Evolutionary conservation across 2,113 vertebrate genomes (phyloP), one percentile per base, ranked within the genome.

Genomic region (Phalacrocorax pelagicus): DNA sequence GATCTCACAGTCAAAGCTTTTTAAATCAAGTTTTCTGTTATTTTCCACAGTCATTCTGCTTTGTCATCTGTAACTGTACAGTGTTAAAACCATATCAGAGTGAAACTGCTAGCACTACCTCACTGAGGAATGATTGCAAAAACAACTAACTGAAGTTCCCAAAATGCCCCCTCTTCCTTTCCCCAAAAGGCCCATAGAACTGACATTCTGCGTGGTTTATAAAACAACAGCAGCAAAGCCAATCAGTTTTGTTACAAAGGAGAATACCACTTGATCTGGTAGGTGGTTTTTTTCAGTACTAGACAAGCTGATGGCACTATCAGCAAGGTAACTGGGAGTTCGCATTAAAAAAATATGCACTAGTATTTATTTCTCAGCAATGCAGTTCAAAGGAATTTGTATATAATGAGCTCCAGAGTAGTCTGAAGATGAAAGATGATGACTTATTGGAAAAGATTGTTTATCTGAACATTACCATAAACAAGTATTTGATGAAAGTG

Each of bases 341-440:
- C 94, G 94, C 26, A 32, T 52, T 63, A 26, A 44, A 59, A 92
- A 38, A 38, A 92, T 88, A 71, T 67, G 13, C 6, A 51, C 2
- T 29, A 69, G 66, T 72, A 82, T 65, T 79, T 61, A 26, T 69
- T 92, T 79, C 34, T 86, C 52, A 81, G 69, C 30, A 40, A 26
- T 15, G 4, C 3, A 72, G 44, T 79, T 93, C 80, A 81, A 75
- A 26, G 67, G 88, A 63, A 61, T 69, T 92, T 72, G 12, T 62
- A 30, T 75, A 84, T 91, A 94, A 94, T 82, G 86, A 96, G 80
- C 22, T 95, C 61, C 75, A 91, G 18, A 74, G 52, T 38, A 78
- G 51, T 65, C 44, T 86, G 52, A 75, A 96, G 94, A 96, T 96
- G 57, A 96, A 96, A 93, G 80, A 67, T 59, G 57, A 62, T 82